phyloP scores from a whole-genome alignment of 2,888 invertebrate genomes.

The Agriopis marginaria region DNA sequence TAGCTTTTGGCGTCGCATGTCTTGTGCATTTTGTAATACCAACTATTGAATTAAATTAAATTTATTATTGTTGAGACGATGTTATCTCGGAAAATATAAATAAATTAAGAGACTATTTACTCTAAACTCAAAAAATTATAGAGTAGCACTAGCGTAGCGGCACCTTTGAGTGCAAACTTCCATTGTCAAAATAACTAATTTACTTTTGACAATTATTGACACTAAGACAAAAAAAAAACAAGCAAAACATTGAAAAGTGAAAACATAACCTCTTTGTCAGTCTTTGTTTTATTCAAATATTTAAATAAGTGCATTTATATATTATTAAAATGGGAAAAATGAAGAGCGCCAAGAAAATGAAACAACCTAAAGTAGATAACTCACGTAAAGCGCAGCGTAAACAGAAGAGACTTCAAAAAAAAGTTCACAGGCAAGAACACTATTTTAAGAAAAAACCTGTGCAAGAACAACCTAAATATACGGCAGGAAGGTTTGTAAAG shows the following conservation, averaged over 20 bases:
- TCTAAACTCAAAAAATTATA: too few relatives aligned
- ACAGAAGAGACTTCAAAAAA: conserved; percentile 90
- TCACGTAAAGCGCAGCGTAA: conserved; percentile 91
- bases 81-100: too few relatives aligned
- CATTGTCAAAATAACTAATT: too few relatives aligned
- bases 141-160: too few relatives aligned
- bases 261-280: conserved; percentile 1
- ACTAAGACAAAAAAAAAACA: too few relatives aligned
- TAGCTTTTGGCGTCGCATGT: too few relatives aligned
- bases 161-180: too few relatives aligned
- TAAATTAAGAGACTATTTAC: too few relatives aligned
- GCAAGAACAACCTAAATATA: conserved; percentile 49
- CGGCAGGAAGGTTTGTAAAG: conserved; percentile 74
- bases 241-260: neutral
- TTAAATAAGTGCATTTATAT: conserved; percentile 1
- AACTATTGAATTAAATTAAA: too few relatives aligned
- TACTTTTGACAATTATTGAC: too few relatives aligned
- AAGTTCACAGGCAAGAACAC: conserved; percentile 80
- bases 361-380: conserved; percentile 64
- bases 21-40: too few relatives aligned
- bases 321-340: conserved; percentile 11
- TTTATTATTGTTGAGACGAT: too few relatives aligned
- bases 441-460: conserved; percentile 71
- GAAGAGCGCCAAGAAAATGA: conserved; percentile 59
- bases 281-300: neutral